phyloP scores from a whole-genome alignment of 1,140 invertebrate species.

The Agrilus planipennis region DNA sequence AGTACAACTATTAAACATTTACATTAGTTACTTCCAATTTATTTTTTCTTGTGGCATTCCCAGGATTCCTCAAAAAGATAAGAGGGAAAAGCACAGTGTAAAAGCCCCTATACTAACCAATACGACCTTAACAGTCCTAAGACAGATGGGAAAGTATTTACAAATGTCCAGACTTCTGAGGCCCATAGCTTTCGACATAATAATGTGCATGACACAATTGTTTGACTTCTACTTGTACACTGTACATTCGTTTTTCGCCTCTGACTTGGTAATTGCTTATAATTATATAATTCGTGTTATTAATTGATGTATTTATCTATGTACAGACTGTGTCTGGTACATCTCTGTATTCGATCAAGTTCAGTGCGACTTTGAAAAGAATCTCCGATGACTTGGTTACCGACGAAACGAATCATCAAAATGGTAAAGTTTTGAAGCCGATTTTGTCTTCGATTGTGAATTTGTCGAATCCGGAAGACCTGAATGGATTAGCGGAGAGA shows the following conservation, averaged over 20 bases:
- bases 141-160: constrained; percentile 85
- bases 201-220: constrained; percentile 81
- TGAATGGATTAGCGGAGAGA: constrained; percentile 74
- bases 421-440: constrained; percentile 45
- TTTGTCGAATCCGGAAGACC: constrained; percentile 52
- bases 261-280: constrained; percentile 46
- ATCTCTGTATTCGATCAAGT: constrained; percentile 51
- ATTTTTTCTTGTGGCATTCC: neutral
- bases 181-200: constrained; percentile 84
- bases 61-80: constrained; percentile 14
- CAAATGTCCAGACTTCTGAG: constrained; percentile 87
- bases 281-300: constrained; percentile 1
- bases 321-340: constrained; percentile 36
- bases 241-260: constrained; percentile 81
- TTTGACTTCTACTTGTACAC: constrained; percentile 93
- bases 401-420: constrained; percentile 25
- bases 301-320: constrained; percentile 8
- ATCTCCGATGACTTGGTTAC: constrained; percentile 50
- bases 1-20: no score
- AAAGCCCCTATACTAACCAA: constrained; percentile 52
- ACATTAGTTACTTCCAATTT: no score
- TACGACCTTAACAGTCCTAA: constrained; percentile 82
- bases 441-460: constrained; percentile 59
- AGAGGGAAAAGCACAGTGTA: constrained; percentile 36
- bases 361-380: constrained; percentile 61